Evolutionary conservation across 2,797 vertebrate genomes (phyloP).

Genomic region (Poecilia wingei): DNA sequence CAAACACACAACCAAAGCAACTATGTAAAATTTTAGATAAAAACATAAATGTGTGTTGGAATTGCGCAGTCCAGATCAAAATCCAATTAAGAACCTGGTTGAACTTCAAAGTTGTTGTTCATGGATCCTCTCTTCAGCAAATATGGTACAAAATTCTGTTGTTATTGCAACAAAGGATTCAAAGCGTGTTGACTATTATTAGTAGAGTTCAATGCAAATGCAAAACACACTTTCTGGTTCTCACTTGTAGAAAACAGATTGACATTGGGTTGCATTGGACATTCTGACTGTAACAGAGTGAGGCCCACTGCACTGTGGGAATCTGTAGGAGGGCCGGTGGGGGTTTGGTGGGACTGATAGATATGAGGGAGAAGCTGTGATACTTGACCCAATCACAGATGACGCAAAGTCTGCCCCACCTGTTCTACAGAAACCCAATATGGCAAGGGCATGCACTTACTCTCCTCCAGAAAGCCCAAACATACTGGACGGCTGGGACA

Average conservation of each 20-base stretch:
- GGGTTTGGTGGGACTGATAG: slow-evolving; percentile 38
- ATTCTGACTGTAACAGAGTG: slow-evolving; percentile 2
- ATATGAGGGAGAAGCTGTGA: slow-evolving; percentile 58
- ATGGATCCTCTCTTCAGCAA: not conserved
- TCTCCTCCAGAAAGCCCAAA: slow-evolving; percentile 16
- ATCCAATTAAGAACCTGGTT: not conserved
- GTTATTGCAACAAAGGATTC: not conserved
- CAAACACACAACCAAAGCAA: not conserved
- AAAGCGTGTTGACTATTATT: not conserved
- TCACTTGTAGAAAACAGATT: not conserved
- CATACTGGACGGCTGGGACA: slow-evolving; percentile 33
- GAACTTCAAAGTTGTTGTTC: not conserved
- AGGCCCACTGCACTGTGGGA: slow-evolving; percentile 6
- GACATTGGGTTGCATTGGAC: not conserved
- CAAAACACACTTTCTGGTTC: not conserved
- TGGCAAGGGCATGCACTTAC: slow-evolving; percentile 22
- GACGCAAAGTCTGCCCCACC: slow-evolving; percentile 73
- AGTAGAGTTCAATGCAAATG: not conserved
- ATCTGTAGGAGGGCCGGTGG: slow-evolving; percentile 4
- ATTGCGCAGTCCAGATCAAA: not conserved
- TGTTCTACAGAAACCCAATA: slow-evolving; percentile 78
- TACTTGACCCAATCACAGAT: slow-evolving; percentile 67
- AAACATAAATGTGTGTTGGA: not conserved
- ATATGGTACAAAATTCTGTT: not conserved
- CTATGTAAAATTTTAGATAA: not conserved